phyloP scores from a whole-genome alignment of 1,140 invertebrate genomes.

The Babylonia areolata region DNA sequence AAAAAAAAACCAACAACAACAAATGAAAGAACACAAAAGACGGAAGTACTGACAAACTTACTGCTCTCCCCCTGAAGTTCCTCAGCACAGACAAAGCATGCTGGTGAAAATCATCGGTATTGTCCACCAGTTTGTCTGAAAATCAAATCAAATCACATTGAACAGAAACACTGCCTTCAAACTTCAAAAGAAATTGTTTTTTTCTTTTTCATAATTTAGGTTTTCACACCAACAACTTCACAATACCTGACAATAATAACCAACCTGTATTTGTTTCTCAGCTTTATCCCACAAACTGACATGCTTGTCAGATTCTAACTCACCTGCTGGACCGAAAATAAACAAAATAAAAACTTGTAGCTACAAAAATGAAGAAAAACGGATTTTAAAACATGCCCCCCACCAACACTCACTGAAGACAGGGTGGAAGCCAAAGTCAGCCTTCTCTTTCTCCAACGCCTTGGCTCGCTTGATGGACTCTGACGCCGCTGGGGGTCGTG shows the following conservation, averaged over 20 bases:
- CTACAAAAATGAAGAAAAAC: neutral
- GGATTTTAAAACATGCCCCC: neutral
- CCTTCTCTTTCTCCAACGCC: conserved; percentile 63
- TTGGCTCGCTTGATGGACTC: conserved; percentile 93
- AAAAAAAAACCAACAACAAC: neutral
- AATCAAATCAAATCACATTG: neutral
- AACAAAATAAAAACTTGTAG: too few relatives aligned
- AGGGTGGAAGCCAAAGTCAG: conserved; percentile 80
- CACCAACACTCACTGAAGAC: conserved; percentile 76
- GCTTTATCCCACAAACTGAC: too few relatives aligned
- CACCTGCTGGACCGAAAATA: too few relatives aligned
- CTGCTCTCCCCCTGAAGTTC: conserved; percentile 88
- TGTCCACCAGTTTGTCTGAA: conserved; percentile 50
- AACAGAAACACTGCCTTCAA: neutral
- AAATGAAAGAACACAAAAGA: too few relatives aligned
- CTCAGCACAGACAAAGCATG: conserved; percentile 86
- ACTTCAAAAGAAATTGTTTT: neutral
- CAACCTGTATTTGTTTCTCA: too few relatives aligned
- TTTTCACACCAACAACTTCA: too few relatives aligned
- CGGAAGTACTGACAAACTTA: conserved; percentile 76
- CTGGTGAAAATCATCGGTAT: conserved; percentile 55
- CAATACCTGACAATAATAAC: too few relatives aligned
- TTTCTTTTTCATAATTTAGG: too few relatives aligned
- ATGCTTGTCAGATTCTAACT: too few relatives aligned
- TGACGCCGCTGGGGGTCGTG: conserved; percentile 88